Percentiles rank a stretch among this genome's conserved stretches.
Conservation (phyloP, 2,888 invertebrate species). For the Drosophila atripex region DNA sequence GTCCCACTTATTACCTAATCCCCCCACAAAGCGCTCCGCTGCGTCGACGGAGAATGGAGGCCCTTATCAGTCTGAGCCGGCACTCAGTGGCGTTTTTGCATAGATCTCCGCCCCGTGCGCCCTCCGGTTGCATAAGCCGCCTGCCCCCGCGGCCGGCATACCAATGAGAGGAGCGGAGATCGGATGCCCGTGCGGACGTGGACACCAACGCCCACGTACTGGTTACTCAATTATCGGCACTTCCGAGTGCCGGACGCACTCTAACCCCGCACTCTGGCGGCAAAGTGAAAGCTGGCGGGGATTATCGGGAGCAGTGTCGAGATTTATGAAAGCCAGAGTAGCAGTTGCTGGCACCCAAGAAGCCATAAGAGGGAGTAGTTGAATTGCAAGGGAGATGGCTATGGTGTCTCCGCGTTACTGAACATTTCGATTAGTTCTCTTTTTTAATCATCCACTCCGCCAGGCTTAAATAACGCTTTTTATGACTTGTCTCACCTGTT, state of each 20-base stretch:
- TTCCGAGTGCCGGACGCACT: constrained; percentile 68
- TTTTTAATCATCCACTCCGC: constrained; percentile 12
- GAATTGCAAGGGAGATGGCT: too few species aligned
- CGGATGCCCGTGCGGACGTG: constrained; percentile 41
- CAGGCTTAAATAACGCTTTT: not conserved
- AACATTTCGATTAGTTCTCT: too few species aligned
- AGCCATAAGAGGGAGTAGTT: too few species aligned
- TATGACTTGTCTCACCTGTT: constrained; percentile 30
- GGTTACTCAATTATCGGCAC: constrained; percentile 70
- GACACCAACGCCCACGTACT: constrained; percentile 40
- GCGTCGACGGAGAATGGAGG: constrained; percentile 6
- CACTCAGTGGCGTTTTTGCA: not conserved
- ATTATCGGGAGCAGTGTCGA: constrained; percentile 15
- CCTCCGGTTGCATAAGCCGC: constrained; percentile 37
- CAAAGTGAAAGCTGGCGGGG: constrained; percentile 60
- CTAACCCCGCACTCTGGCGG: constrained; percentile 48
- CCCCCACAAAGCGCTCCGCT: constrained; percentile 21
- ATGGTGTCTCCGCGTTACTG: too few species aligned
- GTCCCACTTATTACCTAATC: constrained; percentile 59
- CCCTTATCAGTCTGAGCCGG: constrained; percentile 38
- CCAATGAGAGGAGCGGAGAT: constrained; percentile 63
- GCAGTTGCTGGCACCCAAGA: too few species aligned
- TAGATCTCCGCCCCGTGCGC: constrained; percentile 2
- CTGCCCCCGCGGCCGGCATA: constrained; percentile 55
- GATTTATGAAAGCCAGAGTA: too few species aligned